These are phyloP conservation scores for Cydia pomonella DNA, from an alignment of 1,140 invertebrate species.

Conservation along the genomic window DNA sequence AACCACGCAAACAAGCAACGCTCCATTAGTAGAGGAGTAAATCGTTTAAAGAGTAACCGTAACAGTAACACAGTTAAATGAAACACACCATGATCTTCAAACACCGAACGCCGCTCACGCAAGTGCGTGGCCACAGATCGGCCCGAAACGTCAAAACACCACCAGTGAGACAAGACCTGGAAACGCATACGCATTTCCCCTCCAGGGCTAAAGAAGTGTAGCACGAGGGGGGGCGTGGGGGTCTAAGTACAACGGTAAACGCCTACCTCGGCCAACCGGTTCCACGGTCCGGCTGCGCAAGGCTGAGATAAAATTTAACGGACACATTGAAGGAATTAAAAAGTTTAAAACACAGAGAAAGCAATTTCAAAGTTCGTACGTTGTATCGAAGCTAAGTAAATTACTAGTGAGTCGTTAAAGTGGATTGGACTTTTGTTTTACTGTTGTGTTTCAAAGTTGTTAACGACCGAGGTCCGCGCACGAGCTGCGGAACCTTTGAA, in stretches of 20 bases:
- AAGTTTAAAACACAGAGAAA: slow-evolving; percentile 26
- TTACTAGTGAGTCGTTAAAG: background rate
- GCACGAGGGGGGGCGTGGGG: slow-evolving; percentile 19
- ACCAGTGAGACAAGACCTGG: slow-evolving; percentile 41
- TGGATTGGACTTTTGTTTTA: slow-evolving; percentile 11
- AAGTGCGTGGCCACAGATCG: slow-evolving; percentile 37
- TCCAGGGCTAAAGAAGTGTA: background rate
- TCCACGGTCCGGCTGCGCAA: slow-evolving; percentile 50
- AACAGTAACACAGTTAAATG: background rate
- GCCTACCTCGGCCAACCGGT: slow-evolving; percentile 57
- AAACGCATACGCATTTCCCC: background rate
- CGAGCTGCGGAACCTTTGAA: background rate
- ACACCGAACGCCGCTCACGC: slow-evolving; percentile 33
- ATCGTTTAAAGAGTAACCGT: background rate
- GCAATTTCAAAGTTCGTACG: slow-evolving; percentile 11
- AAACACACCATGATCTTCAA: slow-evolving; percentile 32
- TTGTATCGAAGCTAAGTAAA: slow-evolving; percentile 7
- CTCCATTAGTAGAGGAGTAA: background rate
- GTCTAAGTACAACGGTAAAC: slow-evolving; percentile 43
- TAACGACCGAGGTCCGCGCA: background rate
- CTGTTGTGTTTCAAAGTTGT: slow-evolving; percentile 11
- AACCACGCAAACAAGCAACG: no score
- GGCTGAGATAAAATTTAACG: slow-evolving; percentile 47
- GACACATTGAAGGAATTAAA: slow-evolving; percentile 23
- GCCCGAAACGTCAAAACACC: slow-evolving; percentile 18